A percentile compares a stretch with the other conserved stretches of the same genome.
These are phyloP conservation scores for Megaceryle torquata DNA, from an alignment of 2,113 vertebrate species.

Conservation along the genomic window DNA sequence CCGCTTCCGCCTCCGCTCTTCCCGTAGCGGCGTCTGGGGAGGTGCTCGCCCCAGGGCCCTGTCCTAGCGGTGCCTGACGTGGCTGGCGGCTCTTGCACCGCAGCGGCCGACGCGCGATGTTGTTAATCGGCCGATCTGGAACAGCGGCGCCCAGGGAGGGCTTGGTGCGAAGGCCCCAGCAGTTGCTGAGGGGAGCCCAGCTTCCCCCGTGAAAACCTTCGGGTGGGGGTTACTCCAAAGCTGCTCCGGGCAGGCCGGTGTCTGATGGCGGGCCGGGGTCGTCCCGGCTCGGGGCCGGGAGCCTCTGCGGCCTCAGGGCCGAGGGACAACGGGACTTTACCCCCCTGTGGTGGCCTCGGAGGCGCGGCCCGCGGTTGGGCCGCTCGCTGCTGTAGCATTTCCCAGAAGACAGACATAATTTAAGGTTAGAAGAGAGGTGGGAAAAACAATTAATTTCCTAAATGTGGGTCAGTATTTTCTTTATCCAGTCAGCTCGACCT, in stretches of 20 bases:
- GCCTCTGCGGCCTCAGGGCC: not conserved
- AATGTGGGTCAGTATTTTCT: not conserved
- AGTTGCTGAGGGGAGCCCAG: not conserved
- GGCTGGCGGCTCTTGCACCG: not conserved
- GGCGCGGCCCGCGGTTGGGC: rapidly evolving
- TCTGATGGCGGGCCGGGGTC: rapidly evolving
- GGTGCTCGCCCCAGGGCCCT: too few relatives aligned
- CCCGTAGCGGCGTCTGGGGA: rapidly evolving
- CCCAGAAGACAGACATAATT: rapidly evolving
- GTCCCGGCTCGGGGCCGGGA: too few relatives aligned
- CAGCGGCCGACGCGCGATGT: not conserved
- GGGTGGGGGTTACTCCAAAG: not conserved
- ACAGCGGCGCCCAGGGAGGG: too few relatives aligned
- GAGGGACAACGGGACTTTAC: rapidly evolving
- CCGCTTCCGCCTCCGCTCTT: rapidly evolving
- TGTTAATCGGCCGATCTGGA: too few relatives aligned
- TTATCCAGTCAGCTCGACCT: not conserved
- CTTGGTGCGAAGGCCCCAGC: too few relatives aligned
- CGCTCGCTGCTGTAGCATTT: rapidly evolving
- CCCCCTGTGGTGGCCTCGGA: not conserved
- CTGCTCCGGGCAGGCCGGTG: not conserved
- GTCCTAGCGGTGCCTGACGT: rapidly evolving
- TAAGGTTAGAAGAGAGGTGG: not conserved
- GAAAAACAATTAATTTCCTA: rapidly evolving
- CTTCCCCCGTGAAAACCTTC: rapidly evolving